phyloP scores from a whole-genome alignment of 2,797 vertebrate species.

The Remorina albescens region DNA sequence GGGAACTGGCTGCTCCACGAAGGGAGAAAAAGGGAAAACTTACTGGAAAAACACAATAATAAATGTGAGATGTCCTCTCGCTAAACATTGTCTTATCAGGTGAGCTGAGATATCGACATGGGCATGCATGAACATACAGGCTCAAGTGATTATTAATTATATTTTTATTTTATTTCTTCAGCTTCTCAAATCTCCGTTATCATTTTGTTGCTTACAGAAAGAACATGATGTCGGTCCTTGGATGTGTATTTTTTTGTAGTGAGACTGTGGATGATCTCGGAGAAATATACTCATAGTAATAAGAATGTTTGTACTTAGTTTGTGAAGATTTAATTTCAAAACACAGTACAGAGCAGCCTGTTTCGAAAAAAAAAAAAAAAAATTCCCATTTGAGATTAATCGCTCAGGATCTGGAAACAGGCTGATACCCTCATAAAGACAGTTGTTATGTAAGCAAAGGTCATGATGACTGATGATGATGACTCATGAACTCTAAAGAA shows the following conservation, averaged over 20 bases:
- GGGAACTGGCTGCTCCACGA: constrained; percentile 47
- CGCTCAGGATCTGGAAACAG: not conserved
- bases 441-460: constrained; percentile 45
- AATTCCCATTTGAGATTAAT: not conserved
- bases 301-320: too few species aligned
- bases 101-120: constrained; percentile 14
- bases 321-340: not conserved
- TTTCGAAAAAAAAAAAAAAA: not conserved
- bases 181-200: not conserved
- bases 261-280: not conserved
- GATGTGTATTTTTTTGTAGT: not conserved
- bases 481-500: constrained; percentile 30
- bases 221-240: not conserved
- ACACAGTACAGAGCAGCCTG: not conserved
- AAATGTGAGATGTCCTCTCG: constrained; percentile 43
- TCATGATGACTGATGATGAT: too few species aligned
- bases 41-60: constrained; percentile 42
- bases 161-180: not conserved
- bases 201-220: not conserved
- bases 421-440: constrained; percentile 21
- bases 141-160: not conserved
- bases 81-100: constrained; percentile 26
- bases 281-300: not conserved
- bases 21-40: constrained; percentile 54
- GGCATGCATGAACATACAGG: not conserved